phyloP scores from a whole-genome alignment of 2,888 invertebrate species.

The Luffia ferchaultella region DNA sequence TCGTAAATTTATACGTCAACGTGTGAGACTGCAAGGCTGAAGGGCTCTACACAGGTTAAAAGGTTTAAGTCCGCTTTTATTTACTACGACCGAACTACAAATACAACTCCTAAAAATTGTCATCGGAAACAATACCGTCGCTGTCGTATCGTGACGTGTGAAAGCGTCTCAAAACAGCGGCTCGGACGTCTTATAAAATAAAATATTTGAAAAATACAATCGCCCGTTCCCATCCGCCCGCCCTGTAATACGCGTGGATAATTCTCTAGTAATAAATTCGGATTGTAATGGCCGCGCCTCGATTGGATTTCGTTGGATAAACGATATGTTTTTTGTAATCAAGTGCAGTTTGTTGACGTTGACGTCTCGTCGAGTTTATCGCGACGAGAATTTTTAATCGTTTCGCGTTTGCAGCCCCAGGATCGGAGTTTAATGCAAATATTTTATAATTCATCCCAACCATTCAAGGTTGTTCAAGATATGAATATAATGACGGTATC shows the following conservation, averaged over 20 bases:
- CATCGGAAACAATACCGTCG: too few species aligned
- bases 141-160: neutral
- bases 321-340: neutral
- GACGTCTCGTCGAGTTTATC: too few species aligned
- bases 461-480: too few species aligned
- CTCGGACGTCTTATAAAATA: slow-evolving; percentile 15
- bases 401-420: too few species aligned
- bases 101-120: too few species aligned
- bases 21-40: slow-evolving; percentile 62
- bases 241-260: slow-evolving; percentile 51
- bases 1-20: slow-evolving; percentile 64
- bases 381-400: too few species aligned
- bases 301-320: slow-evolving; percentile 29
- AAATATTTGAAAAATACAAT: slow-evolving; percentile 27
- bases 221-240: neutral
- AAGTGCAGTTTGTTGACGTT: too few species aligned
- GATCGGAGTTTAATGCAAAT: too few species aligned
- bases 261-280: slow-evolving; percentile 62
- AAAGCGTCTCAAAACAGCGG: too few species aligned
- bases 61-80: slow-evolving; percentile 54
- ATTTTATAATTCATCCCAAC: too few species aligned
- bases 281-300: slow-evolving; percentile 54
- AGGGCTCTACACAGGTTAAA: slow-evolving; percentile 39
- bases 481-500: too few species aligned
- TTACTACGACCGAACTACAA: slow-evolving; percentile 20